These are phyloP conservation scores for Procambarus virginalis DNA, from an alignment of 1,140 invertebrate genomes.

Conservation along the genomic window DNA sequence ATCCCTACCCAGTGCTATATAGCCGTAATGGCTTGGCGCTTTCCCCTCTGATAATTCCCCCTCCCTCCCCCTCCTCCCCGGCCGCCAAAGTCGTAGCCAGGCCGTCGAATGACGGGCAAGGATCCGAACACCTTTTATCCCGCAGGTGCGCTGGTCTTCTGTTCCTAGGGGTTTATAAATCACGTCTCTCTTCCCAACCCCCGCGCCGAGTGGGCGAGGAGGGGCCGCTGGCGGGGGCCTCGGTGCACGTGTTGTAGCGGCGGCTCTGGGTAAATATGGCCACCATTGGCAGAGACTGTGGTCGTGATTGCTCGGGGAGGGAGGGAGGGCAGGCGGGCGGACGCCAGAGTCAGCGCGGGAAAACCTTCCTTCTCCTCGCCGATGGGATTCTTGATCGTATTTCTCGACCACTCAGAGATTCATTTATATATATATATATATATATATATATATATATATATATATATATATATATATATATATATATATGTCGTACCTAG, in stretches of 20 bases:
- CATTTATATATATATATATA: neutral
- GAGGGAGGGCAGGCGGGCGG: neutral
- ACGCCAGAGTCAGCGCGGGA: neutral
- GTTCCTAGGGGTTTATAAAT: conserved; percentile 21
- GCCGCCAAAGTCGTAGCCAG: neutral
- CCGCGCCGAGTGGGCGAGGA: neutral
- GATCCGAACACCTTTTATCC: conserved; percentile 11
- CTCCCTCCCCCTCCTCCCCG: no score
- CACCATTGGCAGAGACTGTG: neutral
- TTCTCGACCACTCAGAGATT: neutral
- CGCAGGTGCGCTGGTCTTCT: conserved; percentile 21
- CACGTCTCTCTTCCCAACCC: conserved; percentile 7
- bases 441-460: no score
- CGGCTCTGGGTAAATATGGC: neutral
- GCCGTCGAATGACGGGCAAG: neutral
- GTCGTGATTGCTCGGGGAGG: neutral
- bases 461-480: no score
- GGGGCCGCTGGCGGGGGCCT: neutral
- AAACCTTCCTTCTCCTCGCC: neutral
- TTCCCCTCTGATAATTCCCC: no score
- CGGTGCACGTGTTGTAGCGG: neutral
- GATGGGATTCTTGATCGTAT: neutral
- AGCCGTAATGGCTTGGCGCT: no score
- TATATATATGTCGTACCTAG: no score
- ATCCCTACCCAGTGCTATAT: no score